Evolutionary conservation across 2,113 vertebrate species (phyloP), one percentile per base, ranked within the genome.

Genomic region (Haliaeetus leucogaster): DNA sequence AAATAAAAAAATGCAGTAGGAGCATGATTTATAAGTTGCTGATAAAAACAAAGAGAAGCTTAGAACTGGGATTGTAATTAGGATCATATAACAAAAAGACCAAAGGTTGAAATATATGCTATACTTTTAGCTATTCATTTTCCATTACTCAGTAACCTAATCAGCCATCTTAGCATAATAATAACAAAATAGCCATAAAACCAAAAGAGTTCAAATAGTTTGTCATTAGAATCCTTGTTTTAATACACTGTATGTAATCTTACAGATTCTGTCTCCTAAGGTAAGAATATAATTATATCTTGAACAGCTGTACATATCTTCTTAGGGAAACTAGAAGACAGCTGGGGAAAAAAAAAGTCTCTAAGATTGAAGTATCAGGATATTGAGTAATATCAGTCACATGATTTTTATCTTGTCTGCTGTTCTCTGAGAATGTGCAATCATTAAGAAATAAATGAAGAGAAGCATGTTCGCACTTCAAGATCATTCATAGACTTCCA

Each of bases 121-220:
- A 4, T 47, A 38, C 4, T 77, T 74, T 45, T 43, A 78, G 30
- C 40, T 72, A 30, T 71, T 91, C 0, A 10, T 89, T 87, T 93
- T 90, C 40, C 32, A 23, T 73, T 76, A 80, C 17, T 72, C 11
- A 45, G 23, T 70, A 79, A 47, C 20, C n/a, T 76, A 66, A 94
- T 11, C 40, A 82, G 34, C 8, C 1, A 0, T 74, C 18, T 82
- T 48, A 56, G 22, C 1, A 0, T 53, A 76, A 67, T 30, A 63
- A 61, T 23, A 71, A 34, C 13, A 82, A 55, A 93, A 81, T 14
- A 71, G 4, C 13, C 30, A 29, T 63, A 71, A 87, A 91, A 4
- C 3, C 13, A 62, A 25, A 89, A 78, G 9, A 22, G 7, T 86
- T 95, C 19, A 85, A 25, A 65, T 13, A 82, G 8, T 42, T 68